Base-by-base conservation (phyloP, 2,888 invertebrate species). In the Diarsia mendica region DNA sequence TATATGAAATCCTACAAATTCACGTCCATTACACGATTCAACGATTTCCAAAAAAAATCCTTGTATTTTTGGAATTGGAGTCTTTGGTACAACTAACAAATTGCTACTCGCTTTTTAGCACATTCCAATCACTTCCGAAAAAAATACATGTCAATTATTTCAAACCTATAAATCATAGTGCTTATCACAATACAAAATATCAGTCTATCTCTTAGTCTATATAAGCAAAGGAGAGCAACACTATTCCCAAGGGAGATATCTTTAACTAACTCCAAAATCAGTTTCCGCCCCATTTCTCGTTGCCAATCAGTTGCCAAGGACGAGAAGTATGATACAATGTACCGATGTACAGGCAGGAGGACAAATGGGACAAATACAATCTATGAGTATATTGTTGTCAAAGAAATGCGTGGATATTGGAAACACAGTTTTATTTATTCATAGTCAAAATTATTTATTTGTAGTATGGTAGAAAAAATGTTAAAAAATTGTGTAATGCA, bases 201-300 rank as follows among this genome's bases (percentile, higher is more conserved):
- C n/a, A 49, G 0, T 9, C 58, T 6, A 51, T 44, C 60, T 85
- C 55, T 23, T 51, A 2, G 55, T 11, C 77, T 85, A 84, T 85
- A 84, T 23, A 33, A 53, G 11, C 80, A 75, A 49, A 67, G 58
- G 77, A 75, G 82, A 81, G 82, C 73, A 79, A 79, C 80, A 73
- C 67, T 69, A 84, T 78, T 73, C 85, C 84, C 73, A 55, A 69
- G 84, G 83, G 83, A 72, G 79, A 86, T 80, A 82, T 90, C 89
- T 90, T 89, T 89, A 88, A 90, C 87, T 85, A 89, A 88, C 86
- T 89, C 86, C 86, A 85, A 90, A 90, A 89, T 91, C 89, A 89
- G 88, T 91, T 90, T 89, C 89, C 88, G 85, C 76, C 66, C 86
- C 88, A 88, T 91, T 90, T 90, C 85, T 79, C 80, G 86, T 87